Percentiles rank a stretch among this genome's conserved stretches.
These are phyloP conservation scores for Oreochromis spilurus DNA, from an alignment of 2,113 vertebrate genomes.

Conservation along the genomic window DNA sequence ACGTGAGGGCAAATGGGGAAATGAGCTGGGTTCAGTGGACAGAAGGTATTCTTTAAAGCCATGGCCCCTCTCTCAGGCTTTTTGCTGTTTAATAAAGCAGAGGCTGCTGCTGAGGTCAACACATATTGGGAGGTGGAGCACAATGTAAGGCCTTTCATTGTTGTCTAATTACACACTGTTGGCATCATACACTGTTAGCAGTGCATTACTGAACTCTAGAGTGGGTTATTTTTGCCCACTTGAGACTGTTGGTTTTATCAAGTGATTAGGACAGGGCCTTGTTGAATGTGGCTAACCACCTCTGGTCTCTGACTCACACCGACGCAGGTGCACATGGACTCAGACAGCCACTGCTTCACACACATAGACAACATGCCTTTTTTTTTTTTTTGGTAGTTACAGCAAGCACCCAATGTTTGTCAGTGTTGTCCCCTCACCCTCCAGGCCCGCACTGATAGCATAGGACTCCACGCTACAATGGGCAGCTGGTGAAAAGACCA, in stretches of 20 bases:
- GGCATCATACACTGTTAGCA: constrained; percentile 74
- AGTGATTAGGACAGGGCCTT: constrained; percentile 60
- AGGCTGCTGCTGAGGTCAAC: constrained; percentile 79
- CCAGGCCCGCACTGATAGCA: constrained; percentile 49
- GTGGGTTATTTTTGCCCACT: constrained; percentile 77
- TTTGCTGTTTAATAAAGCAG: constrained; percentile 77
- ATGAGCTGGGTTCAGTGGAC: constrained; percentile 39
- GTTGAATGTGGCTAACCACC: constrained; percentile 75
- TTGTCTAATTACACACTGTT: constrained; percentile 78
- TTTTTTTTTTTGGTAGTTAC: constrained; percentile 38
- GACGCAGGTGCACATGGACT: constrained; percentile 42
- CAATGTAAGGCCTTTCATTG: constrained; percentile 73
- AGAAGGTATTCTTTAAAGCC: constrained; percentile 70
- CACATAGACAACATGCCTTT: constrained; percentile 44
- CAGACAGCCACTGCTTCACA: constrained; percentile 39
- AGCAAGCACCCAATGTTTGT: constrained; percentile 60
- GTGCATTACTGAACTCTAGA: constrained; percentile 73
- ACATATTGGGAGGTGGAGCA: constrained; percentile 72
- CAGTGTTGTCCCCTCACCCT: constrained; percentile 69
- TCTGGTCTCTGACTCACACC: constrained; percentile 64
- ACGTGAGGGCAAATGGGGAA: constrained; percentile 22
- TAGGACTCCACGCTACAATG: constrained; percentile 78
- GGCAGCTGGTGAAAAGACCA: constrained; percentile 78
- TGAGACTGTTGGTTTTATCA: constrained; percentile 72
- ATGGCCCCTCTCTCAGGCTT: constrained; percentile 74